Evolutionary conservation across 2,113 vertebrate species (phyloP).

Genomic region (Monopterus albus): DNA sequence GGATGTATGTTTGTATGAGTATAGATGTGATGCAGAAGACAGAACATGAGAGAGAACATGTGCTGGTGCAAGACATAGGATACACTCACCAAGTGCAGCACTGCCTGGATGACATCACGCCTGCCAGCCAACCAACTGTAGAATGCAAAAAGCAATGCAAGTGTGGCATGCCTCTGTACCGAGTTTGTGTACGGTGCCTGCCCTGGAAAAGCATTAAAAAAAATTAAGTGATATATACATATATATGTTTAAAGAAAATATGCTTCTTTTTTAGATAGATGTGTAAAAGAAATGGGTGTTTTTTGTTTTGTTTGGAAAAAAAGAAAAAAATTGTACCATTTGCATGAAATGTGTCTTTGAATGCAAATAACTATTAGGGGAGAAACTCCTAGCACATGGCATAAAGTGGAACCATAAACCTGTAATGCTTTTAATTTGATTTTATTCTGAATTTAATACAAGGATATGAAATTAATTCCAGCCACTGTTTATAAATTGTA

Average conservation of each 20-base stretch:
- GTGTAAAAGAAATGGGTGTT: constrained; percentile 80
- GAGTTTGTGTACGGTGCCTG: constrained; percentile 88
- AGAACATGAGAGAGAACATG: not conserved
- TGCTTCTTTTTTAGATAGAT: constrained; percentile 88
- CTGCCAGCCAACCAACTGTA: constrained; percentile 85
- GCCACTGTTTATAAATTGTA: not conserved
- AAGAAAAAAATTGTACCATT: constrained; percentile 72
- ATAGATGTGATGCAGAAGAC: not conserved
- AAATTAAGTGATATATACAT: constrained; percentile 45
- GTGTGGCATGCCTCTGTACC: constrained; percentile 92
- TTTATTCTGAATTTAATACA: constrained; percentile 28
- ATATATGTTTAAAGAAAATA: constrained; percentile 70
- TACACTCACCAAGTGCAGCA: constrained; percentile 51
- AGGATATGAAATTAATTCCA: constrained; percentile 27
- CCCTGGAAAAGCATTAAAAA: constrained; percentile 75
- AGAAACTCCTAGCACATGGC: constrained; percentile 70
- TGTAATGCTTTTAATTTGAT: constrained; percentile 45
- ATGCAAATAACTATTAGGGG: constrained; percentile 77
- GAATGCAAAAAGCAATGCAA: constrained; percentile 93
- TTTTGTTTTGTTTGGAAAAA: constrained; percentile 72
- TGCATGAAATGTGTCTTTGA: constrained; percentile 85
- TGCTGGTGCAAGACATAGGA: constrained; percentile 27
- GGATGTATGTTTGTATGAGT: constrained; percentile 8
- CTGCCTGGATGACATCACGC: constrained; percentile 87
- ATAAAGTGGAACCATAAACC: constrained; percentile 70